phyloP scores from a whole-genome alignment of 2,888 invertebrate genomes.

The Cephalotes varians region DNA sequence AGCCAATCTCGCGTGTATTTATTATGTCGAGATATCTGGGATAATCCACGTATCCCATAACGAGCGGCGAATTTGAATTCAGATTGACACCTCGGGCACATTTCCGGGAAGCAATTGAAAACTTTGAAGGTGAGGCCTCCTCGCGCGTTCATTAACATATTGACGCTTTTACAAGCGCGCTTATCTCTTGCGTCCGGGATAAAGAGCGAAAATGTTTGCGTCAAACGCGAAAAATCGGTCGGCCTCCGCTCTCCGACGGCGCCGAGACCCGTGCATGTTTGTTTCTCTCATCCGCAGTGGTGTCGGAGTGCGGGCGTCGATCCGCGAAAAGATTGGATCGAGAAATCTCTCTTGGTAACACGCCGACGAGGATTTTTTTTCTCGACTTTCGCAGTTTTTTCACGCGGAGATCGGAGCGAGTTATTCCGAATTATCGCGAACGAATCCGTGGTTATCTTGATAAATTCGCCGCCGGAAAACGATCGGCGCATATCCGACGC shows the following conservation, averaged over 20 bases:
- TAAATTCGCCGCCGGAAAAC: background rate
- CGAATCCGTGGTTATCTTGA: slow-evolving; percentile 9
- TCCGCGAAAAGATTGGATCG: background rate
- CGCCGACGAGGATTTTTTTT: background rate
- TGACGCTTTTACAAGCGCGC: slow-evolving; percentile 71
- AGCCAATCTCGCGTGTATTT: background rate
- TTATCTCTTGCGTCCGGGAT: slow-evolving; percentile 36
- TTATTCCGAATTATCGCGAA: background rate
- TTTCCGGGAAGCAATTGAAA: slow-evolving; percentile 76
- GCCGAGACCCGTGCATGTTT: background rate
- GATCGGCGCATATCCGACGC: slow-evolving; percentile 21
- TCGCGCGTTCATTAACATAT: slow-evolving; percentile 76
- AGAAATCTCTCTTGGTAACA: background rate
- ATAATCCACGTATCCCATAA: background rate
- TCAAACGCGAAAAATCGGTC: slow-evolving; percentile 40
- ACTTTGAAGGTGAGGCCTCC: slow-evolving; percentile 68
- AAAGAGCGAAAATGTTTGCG: slow-evolving; percentile 41
- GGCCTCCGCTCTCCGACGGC: slow-evolving; percentile 36
- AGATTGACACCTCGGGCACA: slow-evolving; percentile 56
- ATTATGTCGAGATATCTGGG: background rate
- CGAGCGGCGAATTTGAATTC: slow-evolving; percentile 48
- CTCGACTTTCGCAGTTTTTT: background rate
- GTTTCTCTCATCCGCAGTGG: slow-evolving; percentile 27
- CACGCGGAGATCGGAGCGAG: background rate
- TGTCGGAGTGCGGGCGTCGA: background rate